These are phyloP conservation scores for Latheticus oryzae DNA, from an alignment of 2,888 invertebrate species.

Conservation along the genomic window DNA sequence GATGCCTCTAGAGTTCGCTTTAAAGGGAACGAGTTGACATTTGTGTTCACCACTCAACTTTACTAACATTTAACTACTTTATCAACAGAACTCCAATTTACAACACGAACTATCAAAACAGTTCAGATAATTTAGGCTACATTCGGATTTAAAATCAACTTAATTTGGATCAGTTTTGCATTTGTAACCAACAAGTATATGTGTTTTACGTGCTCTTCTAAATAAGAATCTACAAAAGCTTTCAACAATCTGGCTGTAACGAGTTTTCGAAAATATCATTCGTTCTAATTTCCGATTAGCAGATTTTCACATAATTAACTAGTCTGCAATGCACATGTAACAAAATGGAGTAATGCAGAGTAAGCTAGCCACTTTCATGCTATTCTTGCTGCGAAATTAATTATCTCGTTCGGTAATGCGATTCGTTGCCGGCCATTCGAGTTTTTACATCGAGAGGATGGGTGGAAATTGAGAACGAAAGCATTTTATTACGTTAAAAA, in stretches of 20 bases:
- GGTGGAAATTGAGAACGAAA: slow-evolving; percentile 21
- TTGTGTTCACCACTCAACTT: slow-evolving; percentile 26
- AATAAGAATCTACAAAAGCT: too few species aligned
- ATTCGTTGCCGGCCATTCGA: slow-evolving; percentile 25
- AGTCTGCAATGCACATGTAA: slow-evolving; percentile 16
- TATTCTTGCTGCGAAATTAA: slow-evolving; percentile 37
- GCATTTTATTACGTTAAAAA: slow-evolving; percentile 31
- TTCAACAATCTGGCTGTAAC: too few species aligned
- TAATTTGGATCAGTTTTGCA: slow-evolving; percentile 27
- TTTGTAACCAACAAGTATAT: slow-evolving; percentile 16
- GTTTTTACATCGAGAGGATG: slow-evolving; percentile 17
- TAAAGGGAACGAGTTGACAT: slow-evolving; percentile 30
- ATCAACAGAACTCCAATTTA: slow-evolving; percentile 33
- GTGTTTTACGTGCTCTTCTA: too few species aligned
- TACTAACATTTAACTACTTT: slow-evolving; percentile 29
- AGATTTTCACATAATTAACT: slow-evolving; percentile 26
- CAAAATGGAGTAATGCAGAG: slow-evolving; percentile 37
- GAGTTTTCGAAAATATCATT: slow-evolving; percentile 23
- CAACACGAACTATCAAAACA: slow-evolving; percentile 34
- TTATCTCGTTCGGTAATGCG: slow-evolving; percentile 31
- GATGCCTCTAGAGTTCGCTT: slow-evolving; percentile 28
- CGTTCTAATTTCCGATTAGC: slow-evolving; percentile 15
- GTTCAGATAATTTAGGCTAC: slow-evolving; percentile 29
- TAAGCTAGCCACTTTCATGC: slow-evolving; percentile 33
- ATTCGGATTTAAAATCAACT: slow-evolving; percentile 26